Evolutionary conservation across 2,888 invertebrate species (phyloP).

Genomic region (Erebia aethiops): DNA sequence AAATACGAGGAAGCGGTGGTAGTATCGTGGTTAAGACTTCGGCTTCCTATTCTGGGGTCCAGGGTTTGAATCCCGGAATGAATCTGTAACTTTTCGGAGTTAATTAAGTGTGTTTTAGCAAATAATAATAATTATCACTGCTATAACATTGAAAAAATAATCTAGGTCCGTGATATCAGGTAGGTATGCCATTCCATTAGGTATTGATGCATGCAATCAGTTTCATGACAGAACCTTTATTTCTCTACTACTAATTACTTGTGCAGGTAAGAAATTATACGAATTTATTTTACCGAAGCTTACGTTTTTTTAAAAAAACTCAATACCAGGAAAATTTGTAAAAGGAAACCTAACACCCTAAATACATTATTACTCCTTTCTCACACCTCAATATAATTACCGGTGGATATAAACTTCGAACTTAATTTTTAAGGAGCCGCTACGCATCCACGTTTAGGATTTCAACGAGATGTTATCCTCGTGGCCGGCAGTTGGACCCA

Average conservation of each 20-base stretch:
- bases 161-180: no score
- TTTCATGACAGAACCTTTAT: neutral
- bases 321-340: conserved; percentile 5
- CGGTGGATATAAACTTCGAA: conserved; percentile 8
- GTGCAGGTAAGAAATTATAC: neutral
- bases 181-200: no score
- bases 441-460: conserved; percentile 20
- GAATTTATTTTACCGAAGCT: neutral
- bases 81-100: no score
- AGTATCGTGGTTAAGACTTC: no score
- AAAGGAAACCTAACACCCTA: neutral
- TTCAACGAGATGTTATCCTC: conserved; percentile 30
- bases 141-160: no score
- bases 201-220: no score
- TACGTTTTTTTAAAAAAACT: neutral
- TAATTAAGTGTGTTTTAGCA: no score
- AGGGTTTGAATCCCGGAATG: no score
- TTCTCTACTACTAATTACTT: neutral
- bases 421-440: conserved; percentile 22
- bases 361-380: conserved; percentile 6
- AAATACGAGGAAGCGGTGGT: neutral
- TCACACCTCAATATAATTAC: conserved; percentile 13
- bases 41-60: no score
- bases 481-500: neutral
- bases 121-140: no score